phyloP scores from a whole-genome alignment of 2,888 invertebrate species.

The Altica lythri region DNA sequence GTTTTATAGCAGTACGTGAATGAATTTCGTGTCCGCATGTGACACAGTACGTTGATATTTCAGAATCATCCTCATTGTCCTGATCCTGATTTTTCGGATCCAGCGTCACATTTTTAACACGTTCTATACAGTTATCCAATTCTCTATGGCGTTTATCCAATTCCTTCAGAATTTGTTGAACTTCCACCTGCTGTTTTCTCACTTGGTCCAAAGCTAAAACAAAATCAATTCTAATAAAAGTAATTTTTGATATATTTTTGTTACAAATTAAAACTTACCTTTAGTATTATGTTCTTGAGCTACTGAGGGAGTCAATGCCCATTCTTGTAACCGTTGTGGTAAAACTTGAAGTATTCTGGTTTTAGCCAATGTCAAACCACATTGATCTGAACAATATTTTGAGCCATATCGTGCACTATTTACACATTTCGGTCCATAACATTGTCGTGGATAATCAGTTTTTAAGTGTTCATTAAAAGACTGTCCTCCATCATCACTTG shows the following conservation, averaged over 20 bases:
- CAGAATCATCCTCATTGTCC: slow-evolving; percentile 68
- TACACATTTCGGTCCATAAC: slow-evolving; percentile 88
- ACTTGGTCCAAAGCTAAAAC: slow-evolving; percentile 59
- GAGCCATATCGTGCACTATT: slow-evolving; percentile 76
- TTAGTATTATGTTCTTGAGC: slow-evolving; percentile 79
- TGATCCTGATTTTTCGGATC: slow-evolving; percentile 70
- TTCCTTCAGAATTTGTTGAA: slow-evolving; percentile 77
- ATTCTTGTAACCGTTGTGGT: slow-evolving; percentile 80
- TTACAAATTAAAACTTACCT: no score
- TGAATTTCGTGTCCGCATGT: slow-evolving; percentile 97
- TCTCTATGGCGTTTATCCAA: slow-evolving; percentile 78
- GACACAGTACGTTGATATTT: slow-evolving; percentile 90
- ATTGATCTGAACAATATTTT: slow-evolving; percentile 93
- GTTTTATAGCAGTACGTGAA: slow-evolving; percentile 88
- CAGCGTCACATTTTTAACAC: slow-evolving; percentile 73
- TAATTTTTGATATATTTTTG: no score
- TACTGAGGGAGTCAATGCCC: slow-evolving; percentile 83
- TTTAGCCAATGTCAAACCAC: slow-evolving; percentile 87
- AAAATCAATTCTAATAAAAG: background rate
- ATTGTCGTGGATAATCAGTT: slow-evolving; percentile 74
- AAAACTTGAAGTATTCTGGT: slow-evolving; percentile 79
- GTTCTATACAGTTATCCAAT: slow-evolving; percentile 78
- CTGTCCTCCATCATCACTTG: slow-evolving; percentile 56
- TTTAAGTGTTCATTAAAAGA: slow-evolving; percentile 61
- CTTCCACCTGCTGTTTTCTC: slow-evolving; percentile 77